These are phyloP conservation scores for Dicaeum eximium DNA, from an alignment of 2,113 vertebrate genomes.

Conservation along the genomic window DNA sequence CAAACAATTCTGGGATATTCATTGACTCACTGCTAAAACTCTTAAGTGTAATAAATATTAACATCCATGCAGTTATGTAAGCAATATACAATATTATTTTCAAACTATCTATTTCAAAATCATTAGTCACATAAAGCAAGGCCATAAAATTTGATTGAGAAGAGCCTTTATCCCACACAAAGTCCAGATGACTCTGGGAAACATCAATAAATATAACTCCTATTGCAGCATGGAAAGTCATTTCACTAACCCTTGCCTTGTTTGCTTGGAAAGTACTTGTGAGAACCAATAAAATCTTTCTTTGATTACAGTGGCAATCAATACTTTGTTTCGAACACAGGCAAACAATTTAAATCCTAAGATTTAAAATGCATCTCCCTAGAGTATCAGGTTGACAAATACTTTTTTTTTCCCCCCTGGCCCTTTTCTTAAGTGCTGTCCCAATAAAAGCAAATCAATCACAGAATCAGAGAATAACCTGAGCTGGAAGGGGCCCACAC, in stretches of 20 bases:
- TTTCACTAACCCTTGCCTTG: neutral
- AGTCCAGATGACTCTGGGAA: neutral
- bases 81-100: neutral
- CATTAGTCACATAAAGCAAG: neutral
- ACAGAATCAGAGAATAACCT: neutral
- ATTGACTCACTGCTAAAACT: neutral
- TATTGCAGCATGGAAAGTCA: neutral
- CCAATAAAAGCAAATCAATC: neutral
- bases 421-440: neutral
- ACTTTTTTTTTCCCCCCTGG: neutral
- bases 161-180: neutral
- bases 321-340: neutral
- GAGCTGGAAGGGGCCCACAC: neutral
- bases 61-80: neutral
- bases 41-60: neutral
- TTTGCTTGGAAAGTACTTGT: neutral
- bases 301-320: neutral
- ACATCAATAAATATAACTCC: neutral
- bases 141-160: neutral
- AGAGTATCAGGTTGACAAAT: neutral
- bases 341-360: neutral
- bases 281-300: constrained; percentile 26
- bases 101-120: neutral
- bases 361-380: neutral
- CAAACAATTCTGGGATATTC: neutral